A percentile compares a stretch with the other conserved stretches of the same genome.
phyloP scores from a whole-genome alignment of 2,113 vertebrate species.

The Heliornis fulica region DNA sequence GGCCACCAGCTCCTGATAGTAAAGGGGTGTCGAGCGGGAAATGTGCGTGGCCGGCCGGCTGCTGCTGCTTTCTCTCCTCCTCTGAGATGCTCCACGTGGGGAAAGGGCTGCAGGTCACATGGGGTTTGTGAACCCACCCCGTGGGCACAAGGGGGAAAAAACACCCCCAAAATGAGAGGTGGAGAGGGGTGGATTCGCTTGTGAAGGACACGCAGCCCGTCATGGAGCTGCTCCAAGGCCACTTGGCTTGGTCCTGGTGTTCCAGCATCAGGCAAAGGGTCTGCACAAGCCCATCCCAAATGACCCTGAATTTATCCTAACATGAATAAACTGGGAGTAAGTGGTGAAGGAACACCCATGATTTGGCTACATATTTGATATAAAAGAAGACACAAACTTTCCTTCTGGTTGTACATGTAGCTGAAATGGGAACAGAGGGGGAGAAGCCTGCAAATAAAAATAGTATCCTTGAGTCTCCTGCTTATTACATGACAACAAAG shows the following conservation, averaged over 20 bases:
- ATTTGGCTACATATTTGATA: not conserved
- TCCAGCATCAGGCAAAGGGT: not conserved
- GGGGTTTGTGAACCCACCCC: not conserved
- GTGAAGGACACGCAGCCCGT: not conserved
- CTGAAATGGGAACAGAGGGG: not conserved
- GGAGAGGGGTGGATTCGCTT: not conserved
- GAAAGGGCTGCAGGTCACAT: not conserved
- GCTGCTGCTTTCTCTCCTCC: not conserved
- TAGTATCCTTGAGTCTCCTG: not conserved
- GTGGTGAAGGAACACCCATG: not conserved
- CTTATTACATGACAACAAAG: not conserved
- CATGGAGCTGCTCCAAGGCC: not conserved
- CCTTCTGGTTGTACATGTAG: not conserved
- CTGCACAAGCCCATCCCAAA: not conserved
- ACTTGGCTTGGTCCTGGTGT: not conserved
- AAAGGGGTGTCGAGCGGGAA: fast-evolving
- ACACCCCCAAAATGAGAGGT: fast-evolving
- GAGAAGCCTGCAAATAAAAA: not conserved
- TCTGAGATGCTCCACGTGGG: not conserved
- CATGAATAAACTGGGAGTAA: not conserved
- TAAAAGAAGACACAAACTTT: not conserved
- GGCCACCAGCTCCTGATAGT: not conserved
- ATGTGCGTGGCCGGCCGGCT: not conserved
- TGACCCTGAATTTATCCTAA: not conserved
- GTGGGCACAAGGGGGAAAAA: fast-evolving